Conservation (phyloP, 2,113 vertebrate species). For the Oreochromis spilurus region DNA sequence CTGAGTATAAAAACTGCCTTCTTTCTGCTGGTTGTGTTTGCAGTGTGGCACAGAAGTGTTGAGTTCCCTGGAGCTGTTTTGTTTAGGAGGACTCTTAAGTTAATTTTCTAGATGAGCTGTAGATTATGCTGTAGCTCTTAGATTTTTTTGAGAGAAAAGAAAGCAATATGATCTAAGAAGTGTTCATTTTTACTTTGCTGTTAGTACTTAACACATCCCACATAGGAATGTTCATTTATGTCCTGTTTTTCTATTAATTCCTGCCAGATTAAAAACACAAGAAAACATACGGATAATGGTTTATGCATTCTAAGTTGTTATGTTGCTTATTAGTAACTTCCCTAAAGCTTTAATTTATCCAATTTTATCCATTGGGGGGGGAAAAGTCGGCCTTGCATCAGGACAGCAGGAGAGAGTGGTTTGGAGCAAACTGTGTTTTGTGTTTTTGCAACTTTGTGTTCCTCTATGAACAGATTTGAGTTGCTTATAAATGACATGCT, state of each 20-base stretch:
- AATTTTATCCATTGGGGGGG: background rate
- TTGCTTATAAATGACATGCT: background rate
- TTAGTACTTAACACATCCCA: slow-evolving; percentile 25
- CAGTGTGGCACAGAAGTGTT: slow-evolving; percentile 60
- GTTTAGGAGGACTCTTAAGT: slow-evolving; percentile 18
- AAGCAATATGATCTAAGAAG: slow-evolving; percentile 16
- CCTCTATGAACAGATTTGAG: background rate
- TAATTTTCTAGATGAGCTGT: slow-evolving; percentile 48
- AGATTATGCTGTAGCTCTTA: slow-evolving; percentile 30
- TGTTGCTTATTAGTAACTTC: background rate
- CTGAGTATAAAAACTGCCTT: background rate
- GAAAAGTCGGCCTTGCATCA: background rate
- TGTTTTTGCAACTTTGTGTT: slow-evolving; percentile 22
- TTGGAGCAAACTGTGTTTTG: background rate
- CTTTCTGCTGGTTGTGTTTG: slow-evolving; percentile 66
- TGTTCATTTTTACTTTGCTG: slow-evolving; percentile 12
- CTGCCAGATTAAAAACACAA: slow-evolving; percentile 29
- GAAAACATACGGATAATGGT: background rate
- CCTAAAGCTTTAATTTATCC: background rate
- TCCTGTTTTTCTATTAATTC: slow-evolving; percentile 33
- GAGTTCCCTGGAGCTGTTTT: slow-evolving; percentile 19
- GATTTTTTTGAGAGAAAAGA: slow-evolving; percentile 4
- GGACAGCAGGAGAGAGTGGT: background rate
- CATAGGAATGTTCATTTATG: slow-evolving; percentile 19
- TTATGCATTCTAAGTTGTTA: background rate